Percentiles rank a stretch among this genome's conserved stretches.
These are phyloP conservation scores for Fundulus diaphanus DNA, from an alignment of 2,797 vertebrate species.

Conservation along the genomic window DNA sequence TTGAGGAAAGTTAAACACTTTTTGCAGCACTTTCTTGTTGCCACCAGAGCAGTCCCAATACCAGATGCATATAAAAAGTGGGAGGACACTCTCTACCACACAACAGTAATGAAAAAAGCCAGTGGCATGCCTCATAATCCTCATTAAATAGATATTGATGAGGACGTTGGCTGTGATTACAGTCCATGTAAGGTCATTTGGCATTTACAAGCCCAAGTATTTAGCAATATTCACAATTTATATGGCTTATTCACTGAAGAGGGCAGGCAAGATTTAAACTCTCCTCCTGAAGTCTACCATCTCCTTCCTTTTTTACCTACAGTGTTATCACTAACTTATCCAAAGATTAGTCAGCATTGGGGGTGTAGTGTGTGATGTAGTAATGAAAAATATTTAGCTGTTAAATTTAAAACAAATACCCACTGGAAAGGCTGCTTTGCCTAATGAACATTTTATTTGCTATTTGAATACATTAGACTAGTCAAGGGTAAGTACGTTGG, in stretches of 20 bases:
- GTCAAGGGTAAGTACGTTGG: neutral
- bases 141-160: neutral
- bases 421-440: neutral
- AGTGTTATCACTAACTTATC: neutral
- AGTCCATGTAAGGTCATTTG: neutral
- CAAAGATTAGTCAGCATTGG: neutral
- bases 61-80: neutral
- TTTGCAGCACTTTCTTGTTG: neutral
- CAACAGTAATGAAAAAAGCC: neutral
- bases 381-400: neutral
- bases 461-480: neutral
- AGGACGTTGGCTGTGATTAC: neutral
- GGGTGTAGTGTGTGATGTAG: neutral
- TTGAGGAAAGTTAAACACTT: neutral
- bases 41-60: neutral
- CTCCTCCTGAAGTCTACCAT: neutral
- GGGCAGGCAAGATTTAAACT: neutral
- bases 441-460: neutral
- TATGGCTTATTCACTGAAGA: neutral
- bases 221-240: neutral
- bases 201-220: neutral
- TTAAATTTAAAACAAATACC: neutral
- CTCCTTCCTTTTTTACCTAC: neutral
- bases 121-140: constrained; percentile 1
- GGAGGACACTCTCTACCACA: neutral